Evolutionary conservation across 2,888 invertebrate genomes (phyloP), one percentile per base, ranked within the genome.

Genomic region (Drosophila tripunctata): DNA sequence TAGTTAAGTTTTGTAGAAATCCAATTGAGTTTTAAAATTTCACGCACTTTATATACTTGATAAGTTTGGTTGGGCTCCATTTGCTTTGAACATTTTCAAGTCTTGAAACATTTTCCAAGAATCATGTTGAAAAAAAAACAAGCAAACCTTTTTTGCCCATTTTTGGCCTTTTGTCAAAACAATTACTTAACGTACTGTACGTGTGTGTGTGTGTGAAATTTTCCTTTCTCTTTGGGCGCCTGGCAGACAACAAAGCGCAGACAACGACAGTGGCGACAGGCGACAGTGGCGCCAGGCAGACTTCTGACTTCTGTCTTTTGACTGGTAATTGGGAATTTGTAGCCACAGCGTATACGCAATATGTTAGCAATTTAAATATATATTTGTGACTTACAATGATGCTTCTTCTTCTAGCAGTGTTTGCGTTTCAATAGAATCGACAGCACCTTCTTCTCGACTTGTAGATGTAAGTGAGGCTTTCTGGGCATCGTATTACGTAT

Each of bases 211-310:
- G 36, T 38, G 17, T 22, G 8, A 22, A n/a, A 12, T 43, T 24
- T 36, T 19, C 4, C 15, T 12, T 35, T 36, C 22, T 31, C 24
- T 1, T 43, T 31, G 17, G 61, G 51, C 54, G 66, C 30, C 73
- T 48, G 61, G 55, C 62, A 57, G 70, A 72, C 72, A 72, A 63
- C 48, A 67, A 67, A 67, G 63, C 67, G 54, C 63, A 64, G 67
- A 72, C 56, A 57, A 17, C 55, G n/a, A n/a, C n/a, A n/a, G n/a
- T n/a, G n/a, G n/a, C n/a, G n/a, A n/a, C n/a, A n/a, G n/a, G n/a
- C n/a, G n/a, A n/a, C n/a, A n/a, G n/a, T 86, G 80, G 87, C 87
- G 80, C 87, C 80, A 83, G 73, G 64, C 76, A 69, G 80, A 66
- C 87, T 75, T 75, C 17, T 33, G 41, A 14, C 14, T 62, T 52